Evolutionary conservation across 1,140 invertebrate species (phyloP), one percentile per base, ranked within the genome.

Genomic region (Cotesia glomerata): DNA sequence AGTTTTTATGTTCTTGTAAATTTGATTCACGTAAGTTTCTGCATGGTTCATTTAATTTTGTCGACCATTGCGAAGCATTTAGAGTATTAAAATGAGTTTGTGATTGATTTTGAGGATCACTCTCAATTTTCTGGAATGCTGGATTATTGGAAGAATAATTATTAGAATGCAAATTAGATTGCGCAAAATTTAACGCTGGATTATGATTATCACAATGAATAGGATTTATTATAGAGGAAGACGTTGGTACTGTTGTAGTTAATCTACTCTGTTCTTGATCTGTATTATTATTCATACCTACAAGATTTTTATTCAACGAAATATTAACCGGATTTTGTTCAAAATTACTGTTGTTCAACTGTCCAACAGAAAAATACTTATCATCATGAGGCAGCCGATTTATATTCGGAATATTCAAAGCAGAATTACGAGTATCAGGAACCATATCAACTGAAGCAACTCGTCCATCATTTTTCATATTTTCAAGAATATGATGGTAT

Each of bases 401-500:
- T 5, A 61, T 64, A 14, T 32, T 61, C 3, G 70, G 36, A 56
- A 74, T 70, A 54, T 74, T 69, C 26, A 71, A 64, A 1, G 76
- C 65, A 9, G 64, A 45, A 74, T 79, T 71, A 1, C 62, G 34
- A 35, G 3, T 34, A 13, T 73, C 69, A 63, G 61, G 13, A 52
- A 64, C 61, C 0, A 65, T 9, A 16, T 54, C 70, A 0, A 75
- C 69, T 26, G 75, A 63, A 0, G 75, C 63, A 4, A 76, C n/a
- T 62, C 73, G 68, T 7, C 59, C 69, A 3, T 76, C 76, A 13
- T 71, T 74, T 5, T 63, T 61, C 8, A 76, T 65, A 16, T 80
- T 78, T 2, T 69, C 69, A 9, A 80, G 11, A 7, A 59, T 73
- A 45, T 71, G 78, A 52, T 79, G 78, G 69, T 81, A 79, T 18